Evolutionary conservation across 2,888 invertebrate genomes (phyloP).

Genomic region (Trichacis sp.): DNA sequence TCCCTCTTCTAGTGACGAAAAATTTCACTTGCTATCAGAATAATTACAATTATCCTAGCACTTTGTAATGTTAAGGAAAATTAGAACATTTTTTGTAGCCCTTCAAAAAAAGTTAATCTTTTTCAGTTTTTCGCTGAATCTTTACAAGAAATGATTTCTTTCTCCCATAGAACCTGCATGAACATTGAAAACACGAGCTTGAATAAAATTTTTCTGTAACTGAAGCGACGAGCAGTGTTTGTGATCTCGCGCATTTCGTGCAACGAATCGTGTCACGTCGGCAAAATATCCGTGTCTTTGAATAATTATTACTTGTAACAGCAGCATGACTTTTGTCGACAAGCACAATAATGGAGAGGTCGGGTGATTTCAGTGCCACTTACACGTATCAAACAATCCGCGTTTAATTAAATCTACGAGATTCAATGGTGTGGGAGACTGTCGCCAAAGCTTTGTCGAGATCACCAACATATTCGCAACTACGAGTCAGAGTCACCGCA

Average conservation of each 20-base stretch:
- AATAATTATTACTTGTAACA: neutral
- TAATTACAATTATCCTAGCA: neutral
- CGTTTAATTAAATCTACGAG: constrained; percentile 50
- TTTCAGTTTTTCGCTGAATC: too few relatives aligned
- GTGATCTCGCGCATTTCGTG: neutral
- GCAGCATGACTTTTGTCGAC: neutral
- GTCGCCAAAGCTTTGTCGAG: constrained; percentile 27
- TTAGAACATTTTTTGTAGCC: neutral
- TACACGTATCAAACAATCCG: constrained; percentile 45
- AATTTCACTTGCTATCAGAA: too few relatives aligned
- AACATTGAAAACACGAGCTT: constrained; percentile 20
- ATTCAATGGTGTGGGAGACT: constrained; percentile 19
- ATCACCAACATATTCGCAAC: constrained; percentile 12
- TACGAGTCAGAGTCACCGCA: constrained; percentile 18
- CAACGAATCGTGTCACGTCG: constrained; percentile 1
- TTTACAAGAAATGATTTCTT: too few relatives aligned
- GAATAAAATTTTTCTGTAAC: neutral
- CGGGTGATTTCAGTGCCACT: constrained; percentile 30
- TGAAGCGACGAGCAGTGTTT: neutral
- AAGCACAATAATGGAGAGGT: neutral
- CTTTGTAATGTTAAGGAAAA: too few relatives aligned
- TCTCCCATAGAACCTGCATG: constrained; percentile 4
- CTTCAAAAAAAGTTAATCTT: neutral
- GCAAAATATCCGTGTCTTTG: too few relatives aligned
- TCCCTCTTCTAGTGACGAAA: too few relatives aligned